Evolutionary conservation across 92 coral and sea anemone species (phyloP).

Genomic region (Bergia sp.): DNA sequence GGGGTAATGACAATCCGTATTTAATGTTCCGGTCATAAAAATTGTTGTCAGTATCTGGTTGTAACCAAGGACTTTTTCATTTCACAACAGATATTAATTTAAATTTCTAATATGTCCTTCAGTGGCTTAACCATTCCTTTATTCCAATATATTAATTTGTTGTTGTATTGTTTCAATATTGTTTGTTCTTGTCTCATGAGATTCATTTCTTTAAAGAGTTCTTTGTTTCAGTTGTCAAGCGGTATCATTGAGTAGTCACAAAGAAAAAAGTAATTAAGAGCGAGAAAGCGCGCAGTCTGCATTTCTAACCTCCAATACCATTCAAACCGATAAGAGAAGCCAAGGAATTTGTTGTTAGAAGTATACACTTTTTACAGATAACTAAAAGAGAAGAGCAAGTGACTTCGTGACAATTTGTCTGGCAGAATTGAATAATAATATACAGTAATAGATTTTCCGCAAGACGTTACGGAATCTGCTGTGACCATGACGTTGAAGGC

Average conservation of each 20-base stretch:
- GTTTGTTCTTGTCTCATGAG: slow-evolving; percentile 20
- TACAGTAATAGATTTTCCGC: no score
- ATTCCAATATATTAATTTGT: slow-evolving; percentile 8
- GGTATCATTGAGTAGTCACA: background rate
- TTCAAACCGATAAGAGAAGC: background rate
- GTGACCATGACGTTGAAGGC: background rate
- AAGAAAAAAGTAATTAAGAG: background rate
- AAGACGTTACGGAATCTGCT: background rate
- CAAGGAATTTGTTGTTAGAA: background rate
- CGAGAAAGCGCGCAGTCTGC: background rate
- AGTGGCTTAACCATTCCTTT: background rate
- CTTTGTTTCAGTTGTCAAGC: slow-evolving; percentile 15
- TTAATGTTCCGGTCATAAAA: no score
- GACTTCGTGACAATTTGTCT: background rate
- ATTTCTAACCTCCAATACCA: background rate
- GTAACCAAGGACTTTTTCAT: slow-evolving; percentile 24
- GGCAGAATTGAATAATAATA: background rate
- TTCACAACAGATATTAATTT: slow-evolving; percentile 6
- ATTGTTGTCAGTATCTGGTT: background rate
- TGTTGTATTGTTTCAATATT: background rate
- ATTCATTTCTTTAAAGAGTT: background rate
- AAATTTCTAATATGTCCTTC: slow-evolving; percentile 19
- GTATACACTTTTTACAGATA: background rate
- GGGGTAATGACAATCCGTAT: background rate
- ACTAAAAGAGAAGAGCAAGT: background rate